These are phyloP conservation scores for Cinara cedri DNA, from an alignment of 2,888 invertebrate species.

Conservation along the genomic window DNA sequence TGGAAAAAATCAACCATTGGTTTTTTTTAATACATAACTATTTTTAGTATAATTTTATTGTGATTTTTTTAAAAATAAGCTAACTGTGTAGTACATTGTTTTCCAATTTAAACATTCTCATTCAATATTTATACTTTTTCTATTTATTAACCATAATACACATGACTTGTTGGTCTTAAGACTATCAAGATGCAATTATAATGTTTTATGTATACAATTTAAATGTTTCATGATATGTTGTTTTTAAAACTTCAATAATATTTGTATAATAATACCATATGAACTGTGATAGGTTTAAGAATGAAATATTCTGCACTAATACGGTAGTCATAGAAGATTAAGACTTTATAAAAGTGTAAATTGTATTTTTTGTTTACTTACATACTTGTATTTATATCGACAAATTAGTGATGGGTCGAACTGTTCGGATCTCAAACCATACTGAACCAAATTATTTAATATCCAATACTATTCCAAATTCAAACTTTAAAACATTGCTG, in stretches of 20 bases:
- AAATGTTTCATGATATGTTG: neutral
- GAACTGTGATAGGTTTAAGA: no score
- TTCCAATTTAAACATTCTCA: conserved; percentile 26
- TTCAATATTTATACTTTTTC: conserved; percentile 13
- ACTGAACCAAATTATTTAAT: no score
- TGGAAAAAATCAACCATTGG: neutral
- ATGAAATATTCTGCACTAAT: no score
- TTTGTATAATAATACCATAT: no score
- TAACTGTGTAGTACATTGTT: conserved; percentile 16
- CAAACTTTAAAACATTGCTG: no score
- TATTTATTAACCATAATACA: conserved; percentile 18
- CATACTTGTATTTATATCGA: no score
- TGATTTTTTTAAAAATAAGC: conserved; percentile 32
- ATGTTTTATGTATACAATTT: neutral
- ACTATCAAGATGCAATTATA: neutral
- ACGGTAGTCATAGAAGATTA: no score
- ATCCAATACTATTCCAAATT: no score
- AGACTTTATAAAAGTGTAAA: no score
- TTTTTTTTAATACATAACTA: conserved; percentile 22
- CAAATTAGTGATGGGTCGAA: no score
- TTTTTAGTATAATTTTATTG: conserved; percentile 34
- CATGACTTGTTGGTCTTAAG: neutral
- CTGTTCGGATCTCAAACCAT: no score
- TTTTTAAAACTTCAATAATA: neutral
- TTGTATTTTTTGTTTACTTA: no score